Base-by-base conservation (phyloP, 2,888 invertebrate genomes). In the Cyrtodaria siliqua region DNA sequence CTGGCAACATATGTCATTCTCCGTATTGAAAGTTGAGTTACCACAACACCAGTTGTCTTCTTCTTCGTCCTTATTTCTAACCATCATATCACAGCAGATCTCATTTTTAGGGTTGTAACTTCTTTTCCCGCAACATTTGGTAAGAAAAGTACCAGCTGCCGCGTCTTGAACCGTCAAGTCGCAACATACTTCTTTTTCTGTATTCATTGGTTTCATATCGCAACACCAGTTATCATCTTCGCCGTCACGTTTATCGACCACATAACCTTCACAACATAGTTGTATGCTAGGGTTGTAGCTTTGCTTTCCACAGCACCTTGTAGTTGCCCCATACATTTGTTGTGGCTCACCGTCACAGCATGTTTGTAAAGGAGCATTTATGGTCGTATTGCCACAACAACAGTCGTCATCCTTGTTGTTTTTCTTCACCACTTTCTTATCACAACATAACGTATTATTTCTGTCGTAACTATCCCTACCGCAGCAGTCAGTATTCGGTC, bases 41-140 rank as follows among this genome's bases (percentile, higher is more conserved):
- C 77, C 77, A 68, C 77, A 77, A 44, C 77, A 77, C 50, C 77
- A 77, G 26, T 72, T 68, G 26, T 77, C 77, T 23, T 72, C 69
- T 2, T 60, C 40, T 47, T 68, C 63, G 18, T 50, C 64, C 24
- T 77, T 77, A 49, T 29, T 23, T 44, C 62, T 50, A 1, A 69
- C 44, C 29, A 44, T 27, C n/a, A 59, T 63, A 24, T 77, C 61
- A 44, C 77, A 77, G 33, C 77, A 77, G 42, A 77, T 64, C 53
- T 77, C 59, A 6, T 53, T 16, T 27, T 53, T 55, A 8, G 77
- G 64, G 52, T 77, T 56, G 18, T 72, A 77, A 38, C 72, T 72
- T 0, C 38, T 16, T 53, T 64, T 68, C 2, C 68, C 77, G 24
- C 77, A 77, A 23, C 77, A 77, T 61, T 69, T 72, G 14, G 72